Percentiles rank a stretch among this genome's conserved stretches.
These are phyloP conservation scores for Harlomillsia oculata DNA, from an alignment of 1,140 invertebrate species.

Conservation along the genomic window DNA sequence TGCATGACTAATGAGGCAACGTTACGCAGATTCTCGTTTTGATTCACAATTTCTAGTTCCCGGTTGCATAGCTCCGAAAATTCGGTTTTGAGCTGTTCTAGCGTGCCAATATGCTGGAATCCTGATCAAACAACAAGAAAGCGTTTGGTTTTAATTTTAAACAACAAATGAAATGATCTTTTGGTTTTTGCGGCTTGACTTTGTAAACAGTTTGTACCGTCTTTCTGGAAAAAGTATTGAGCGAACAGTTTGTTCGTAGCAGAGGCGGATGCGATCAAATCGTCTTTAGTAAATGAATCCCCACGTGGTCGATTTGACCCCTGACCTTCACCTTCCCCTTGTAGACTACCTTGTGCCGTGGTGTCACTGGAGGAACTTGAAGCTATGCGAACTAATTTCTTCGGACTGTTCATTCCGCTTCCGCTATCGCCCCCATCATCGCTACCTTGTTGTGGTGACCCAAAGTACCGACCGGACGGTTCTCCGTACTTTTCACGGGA, in stretches of 20 bases:
- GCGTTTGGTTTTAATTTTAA: not conserved
- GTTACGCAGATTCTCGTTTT: no score
- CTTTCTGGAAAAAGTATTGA: constrained; percentile 6
- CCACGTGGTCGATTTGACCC: not conserved
- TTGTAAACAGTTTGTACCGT: not conserved
- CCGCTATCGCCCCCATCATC: no score
- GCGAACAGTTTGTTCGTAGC: no score
- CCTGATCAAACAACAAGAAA: not conserved
- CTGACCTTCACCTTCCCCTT: not conserved
- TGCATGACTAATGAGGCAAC: no score
- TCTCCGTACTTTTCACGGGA: not conserved
- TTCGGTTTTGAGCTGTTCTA: not conserved
- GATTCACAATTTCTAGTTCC: no score
- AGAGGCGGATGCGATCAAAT: no score
- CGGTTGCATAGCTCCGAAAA: no score
- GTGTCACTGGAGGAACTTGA: not conserved
- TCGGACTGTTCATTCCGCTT: not conserved
- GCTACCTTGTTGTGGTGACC: no score
- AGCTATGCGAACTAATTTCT: not conserved
- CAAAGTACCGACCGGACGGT: no score
- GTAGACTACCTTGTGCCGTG: not conserved
- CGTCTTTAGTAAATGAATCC: no score
- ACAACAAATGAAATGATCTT: not conserved
- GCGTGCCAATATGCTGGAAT: not conserved
- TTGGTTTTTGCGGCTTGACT: no score